Percentiles rank a stretch among this genome's conserved stretches.
Conservation (phyloP, 2,113 vertebrate species). For the Sarotherodon lohbergeri region DNA sequence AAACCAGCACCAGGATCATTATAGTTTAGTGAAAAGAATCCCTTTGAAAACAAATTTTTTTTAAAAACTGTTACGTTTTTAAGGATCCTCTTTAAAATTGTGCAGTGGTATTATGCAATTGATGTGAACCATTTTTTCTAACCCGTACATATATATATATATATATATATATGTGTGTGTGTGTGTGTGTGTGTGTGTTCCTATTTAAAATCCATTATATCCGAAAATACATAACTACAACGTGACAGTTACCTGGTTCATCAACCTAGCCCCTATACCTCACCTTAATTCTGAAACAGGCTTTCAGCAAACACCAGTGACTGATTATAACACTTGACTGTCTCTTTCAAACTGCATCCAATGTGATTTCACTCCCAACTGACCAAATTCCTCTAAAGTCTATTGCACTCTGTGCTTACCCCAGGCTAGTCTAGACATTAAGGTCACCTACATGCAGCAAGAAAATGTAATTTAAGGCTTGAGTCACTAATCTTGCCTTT, state of each 20-base stretch:
- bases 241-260: neutral
- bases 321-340: neutral
- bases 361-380: neutral
- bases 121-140: neutral
- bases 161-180: neutral
- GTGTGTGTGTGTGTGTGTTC: neutral
- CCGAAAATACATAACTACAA: neutral
- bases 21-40: neutral
- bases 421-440: neutral
- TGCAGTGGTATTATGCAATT: neutral
- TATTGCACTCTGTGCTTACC: neutral
- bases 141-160: neutral
- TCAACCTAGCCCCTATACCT: neutral
- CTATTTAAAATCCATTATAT: neutral
- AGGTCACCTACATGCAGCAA: conserved; percentile 26
- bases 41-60: neutral
- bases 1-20: neutral
- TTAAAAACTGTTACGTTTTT: neutral
- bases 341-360: neutral
- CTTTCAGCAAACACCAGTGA: neutral
- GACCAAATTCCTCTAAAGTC: neutral
- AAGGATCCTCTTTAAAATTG: neutral
- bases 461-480: conserved; percentile 22
- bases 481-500: conserved; percentile 21
- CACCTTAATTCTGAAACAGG: neutral